phyloP scores from a whole-genome alignment of 2,797 vertebrate species.

The Acipenser transmontanus region DNA sequence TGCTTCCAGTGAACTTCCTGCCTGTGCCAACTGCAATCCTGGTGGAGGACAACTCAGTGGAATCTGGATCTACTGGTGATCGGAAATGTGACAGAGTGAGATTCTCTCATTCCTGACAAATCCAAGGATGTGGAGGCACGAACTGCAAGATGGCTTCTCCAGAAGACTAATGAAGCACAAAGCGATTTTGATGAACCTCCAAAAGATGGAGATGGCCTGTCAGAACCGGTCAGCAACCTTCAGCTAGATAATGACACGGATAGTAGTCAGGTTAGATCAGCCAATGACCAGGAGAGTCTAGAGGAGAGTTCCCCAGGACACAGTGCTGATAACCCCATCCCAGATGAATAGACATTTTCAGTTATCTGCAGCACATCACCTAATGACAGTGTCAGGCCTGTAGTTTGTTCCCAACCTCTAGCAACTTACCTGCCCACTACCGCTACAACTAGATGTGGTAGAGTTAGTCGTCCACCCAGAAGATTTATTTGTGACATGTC shows the following conservation, averaged over 20 bases:
- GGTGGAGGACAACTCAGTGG: too few relatives aligned
- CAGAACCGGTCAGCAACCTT: background rate
- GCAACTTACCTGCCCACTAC: background rate
- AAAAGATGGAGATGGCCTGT: background rate
- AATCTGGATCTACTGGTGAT: background rate
- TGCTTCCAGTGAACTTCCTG: slow-evolving; percentile 17
- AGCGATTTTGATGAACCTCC: background rate
- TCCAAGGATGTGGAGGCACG: slow-evolving; percentile 2
- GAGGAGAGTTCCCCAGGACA: background rate
- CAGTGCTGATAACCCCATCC: background rate
- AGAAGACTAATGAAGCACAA: slow-evolving; percentile 5
- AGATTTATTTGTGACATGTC: slow-evolving; percentile 18
- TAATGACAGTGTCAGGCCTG: slow-evolving; percentile 4
- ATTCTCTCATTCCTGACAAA: background rate
- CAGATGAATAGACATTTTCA: background rate
- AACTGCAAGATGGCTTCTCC: slow-evolving; percentile 7
- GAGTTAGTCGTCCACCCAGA: slow-evolving; percentile 7
- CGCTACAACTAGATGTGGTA: slow-evolving; percentile 7
- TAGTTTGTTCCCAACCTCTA: slow-evolving; percentile 7
- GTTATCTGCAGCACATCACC: background rate
- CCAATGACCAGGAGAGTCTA: too few relatives aligned
- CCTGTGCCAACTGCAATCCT: background rate
- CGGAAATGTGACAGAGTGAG: background rate
- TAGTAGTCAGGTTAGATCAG: background rate
- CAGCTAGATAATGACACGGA: background rate